Conservation (phyloP, 2,797 vertebrate genomes). For the Gambelia wislizenii region DNA sequence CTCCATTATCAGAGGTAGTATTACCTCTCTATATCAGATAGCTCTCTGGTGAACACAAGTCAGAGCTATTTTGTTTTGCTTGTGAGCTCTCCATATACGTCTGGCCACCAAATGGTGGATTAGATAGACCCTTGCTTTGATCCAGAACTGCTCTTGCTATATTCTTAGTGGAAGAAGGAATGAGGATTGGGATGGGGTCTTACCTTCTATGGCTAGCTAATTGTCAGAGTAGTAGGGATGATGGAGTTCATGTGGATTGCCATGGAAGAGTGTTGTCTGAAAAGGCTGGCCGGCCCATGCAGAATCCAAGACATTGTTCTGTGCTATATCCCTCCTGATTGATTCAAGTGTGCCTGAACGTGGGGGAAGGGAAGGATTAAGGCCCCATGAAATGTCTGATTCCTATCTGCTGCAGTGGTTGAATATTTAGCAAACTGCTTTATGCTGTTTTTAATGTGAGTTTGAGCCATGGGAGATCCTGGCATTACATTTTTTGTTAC, state of each 20-base stretch:
- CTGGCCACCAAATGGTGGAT: neutral
- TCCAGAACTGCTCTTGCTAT: neutral
- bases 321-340: too few species aligned
- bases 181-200: neutral
- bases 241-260: neutral
- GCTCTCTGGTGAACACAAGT: neutral
- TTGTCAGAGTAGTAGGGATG: neutral
- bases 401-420: too few species aligned
- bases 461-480: too few species aligned
- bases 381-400: too few species aligned
- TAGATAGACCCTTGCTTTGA: neutral
- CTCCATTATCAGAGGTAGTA: neutral
- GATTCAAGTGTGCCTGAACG: too few species aligned
- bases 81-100: neutral
- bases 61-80: neutral
- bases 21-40: neutral
- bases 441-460: too few species aligned
- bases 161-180: neutral
- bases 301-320: too few species aligned
- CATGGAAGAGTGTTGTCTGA: too few species aligned
- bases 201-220: neutral
- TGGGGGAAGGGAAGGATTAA: too few species aligned
- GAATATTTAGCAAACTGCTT: too few species aligned
- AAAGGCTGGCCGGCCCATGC: too few species aligned
- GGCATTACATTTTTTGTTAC: too few species aligned